A percentile compares a stretch with the other conserved stretches of the same genome.
phyloP scores from a whole-genome alignment of 2,888 invertebrate genomes.

The Bhutanitis thaidina region DNA sequence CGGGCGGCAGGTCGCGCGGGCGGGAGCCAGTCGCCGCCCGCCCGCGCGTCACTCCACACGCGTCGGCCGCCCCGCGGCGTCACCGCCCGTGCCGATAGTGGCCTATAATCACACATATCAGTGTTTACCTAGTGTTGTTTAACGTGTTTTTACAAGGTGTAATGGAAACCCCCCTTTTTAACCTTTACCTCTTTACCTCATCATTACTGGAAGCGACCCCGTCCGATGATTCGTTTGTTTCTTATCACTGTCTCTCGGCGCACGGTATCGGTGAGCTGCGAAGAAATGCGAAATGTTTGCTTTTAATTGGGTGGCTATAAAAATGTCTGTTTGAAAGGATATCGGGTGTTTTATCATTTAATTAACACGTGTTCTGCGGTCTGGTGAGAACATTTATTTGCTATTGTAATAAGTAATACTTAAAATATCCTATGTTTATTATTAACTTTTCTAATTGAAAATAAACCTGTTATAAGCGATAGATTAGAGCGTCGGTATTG shows the following conservation, averaged over 20 bases:
- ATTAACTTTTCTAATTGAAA: too few relatives aligned
- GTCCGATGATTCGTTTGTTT: not conserved
- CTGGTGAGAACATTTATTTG: not conserved
- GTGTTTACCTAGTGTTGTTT: conserved; percentile 26
- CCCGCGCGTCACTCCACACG: conserved; percentile 33
- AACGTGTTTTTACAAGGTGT: conserved; percentile 25
- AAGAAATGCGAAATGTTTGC: not conserved
- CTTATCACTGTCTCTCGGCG: not conserved
- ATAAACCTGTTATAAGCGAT: not conserved
- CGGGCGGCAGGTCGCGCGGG: conserved; percentile 38
- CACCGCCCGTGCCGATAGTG: conserved; percentile 31
- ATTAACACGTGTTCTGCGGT: not conserved
- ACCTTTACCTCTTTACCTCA: conserved; percentile 2
- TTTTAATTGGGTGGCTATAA: not conserved
- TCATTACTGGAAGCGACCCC: too few relatives aligned
- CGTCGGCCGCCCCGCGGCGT: conserved; percentile 21
- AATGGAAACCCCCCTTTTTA: not conserved
- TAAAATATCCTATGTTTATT: too few relatives aligned
- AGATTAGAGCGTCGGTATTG: too few relatives aligned
- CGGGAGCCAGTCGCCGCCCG: conserved; percentile 59
- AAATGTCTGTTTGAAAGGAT: not conserved
- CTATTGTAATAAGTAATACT: not conserved
- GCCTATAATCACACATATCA: conserved; percentile 70
- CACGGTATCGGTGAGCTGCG: not conserved
- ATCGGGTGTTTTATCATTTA: not conserved